phyloP scores from a whole-genome alignment of 2,113 vertebrate genomes.

The Indicator maculatus region DNA sequence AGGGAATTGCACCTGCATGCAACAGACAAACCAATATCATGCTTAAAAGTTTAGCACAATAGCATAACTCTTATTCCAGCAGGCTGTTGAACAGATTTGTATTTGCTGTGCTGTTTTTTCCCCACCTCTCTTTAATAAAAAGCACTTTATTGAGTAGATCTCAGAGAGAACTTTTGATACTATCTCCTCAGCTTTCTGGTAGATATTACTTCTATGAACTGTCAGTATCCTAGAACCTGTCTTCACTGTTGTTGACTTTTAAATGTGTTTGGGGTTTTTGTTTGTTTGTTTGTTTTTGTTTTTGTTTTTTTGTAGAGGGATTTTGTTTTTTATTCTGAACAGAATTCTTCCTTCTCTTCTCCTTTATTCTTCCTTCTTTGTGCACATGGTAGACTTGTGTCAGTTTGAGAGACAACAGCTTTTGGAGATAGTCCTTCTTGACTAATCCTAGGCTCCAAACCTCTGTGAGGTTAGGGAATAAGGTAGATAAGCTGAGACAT shows the following conservation, averaged over 20 bases:
- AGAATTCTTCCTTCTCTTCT: too few species aligned
- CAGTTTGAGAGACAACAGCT: not conserved
- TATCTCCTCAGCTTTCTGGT: not conserved
- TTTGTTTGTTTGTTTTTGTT: too few species aligned
- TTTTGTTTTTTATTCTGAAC: not conserved
- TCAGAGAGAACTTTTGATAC: not conserved
- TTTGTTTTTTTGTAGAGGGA: not conserved
- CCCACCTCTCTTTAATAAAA: not conserved
- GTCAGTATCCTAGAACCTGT: not conserved
- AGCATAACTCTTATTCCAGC: not conserved
- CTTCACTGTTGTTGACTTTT: not conserved
- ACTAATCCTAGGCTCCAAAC: not conserved
- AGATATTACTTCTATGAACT: not conserved
- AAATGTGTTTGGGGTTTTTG: not conserved
- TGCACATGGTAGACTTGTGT: not conserved
- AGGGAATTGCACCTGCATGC: not conserved
- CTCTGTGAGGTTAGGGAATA: not conserved
- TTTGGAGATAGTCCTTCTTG: not conserved
- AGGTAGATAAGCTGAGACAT: fast-evolving
- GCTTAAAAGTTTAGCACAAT: not conserved
- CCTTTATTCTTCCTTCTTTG: not conserved
- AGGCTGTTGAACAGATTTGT: fast-evolving
- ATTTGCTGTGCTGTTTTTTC: not conserved
- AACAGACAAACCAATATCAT: not conserved
- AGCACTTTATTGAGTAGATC: not conserved